Evolutionary conservation across 2,797 vertebrate genomes (phyloP).

Genomic region (Poeciliopsis turneri): DNA sequence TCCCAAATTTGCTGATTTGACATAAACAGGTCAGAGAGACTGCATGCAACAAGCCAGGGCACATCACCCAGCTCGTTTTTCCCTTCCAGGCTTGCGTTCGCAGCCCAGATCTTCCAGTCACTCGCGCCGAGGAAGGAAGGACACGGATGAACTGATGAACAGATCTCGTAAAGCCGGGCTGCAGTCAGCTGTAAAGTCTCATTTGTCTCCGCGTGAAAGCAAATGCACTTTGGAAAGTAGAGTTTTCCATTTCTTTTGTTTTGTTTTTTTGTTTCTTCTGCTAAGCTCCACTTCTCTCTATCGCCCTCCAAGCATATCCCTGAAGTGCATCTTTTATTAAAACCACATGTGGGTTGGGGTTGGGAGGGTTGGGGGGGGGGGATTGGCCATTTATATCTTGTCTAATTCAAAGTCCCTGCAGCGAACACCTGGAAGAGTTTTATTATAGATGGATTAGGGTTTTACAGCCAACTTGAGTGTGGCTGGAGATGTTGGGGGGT

Average conservation of each 20-base stretch:
- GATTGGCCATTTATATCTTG: constrained; percentile 45
- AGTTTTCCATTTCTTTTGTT: neutral
- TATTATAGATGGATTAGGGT: constrained; percentile 33
- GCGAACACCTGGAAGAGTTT: constrained; percentile 59
- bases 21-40: constrained; percentile 70
- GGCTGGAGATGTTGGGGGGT: neutral
- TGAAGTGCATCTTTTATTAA: constrained; percentile 49
- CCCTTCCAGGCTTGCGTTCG: constrained; percentile 24
- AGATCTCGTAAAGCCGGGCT: constrained; percentile 3
- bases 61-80: constrained; percentile 56
- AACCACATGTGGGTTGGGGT: constrained; percentile 36
- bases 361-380: neutral
- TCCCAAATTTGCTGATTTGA: constrained; percentile 70
- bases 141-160: neutral
- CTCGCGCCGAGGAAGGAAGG: neutral
- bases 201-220: constrained; percentile 10
- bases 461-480: constrained; percentile 16
- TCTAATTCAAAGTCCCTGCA: constrained; percentile 53
- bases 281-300: constrained; percentile 10
- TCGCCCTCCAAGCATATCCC: constrained; percentile 26
- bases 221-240: neutral
- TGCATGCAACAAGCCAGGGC: constrained; percentile 79
- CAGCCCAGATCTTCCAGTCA: constrained; percentile 38
- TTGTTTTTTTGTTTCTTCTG: neutral
- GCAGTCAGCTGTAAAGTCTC: neutral